Conservation (phyloP, 1,140 invertebrate genomes). For the Zaprionus vittiger region DNA sequence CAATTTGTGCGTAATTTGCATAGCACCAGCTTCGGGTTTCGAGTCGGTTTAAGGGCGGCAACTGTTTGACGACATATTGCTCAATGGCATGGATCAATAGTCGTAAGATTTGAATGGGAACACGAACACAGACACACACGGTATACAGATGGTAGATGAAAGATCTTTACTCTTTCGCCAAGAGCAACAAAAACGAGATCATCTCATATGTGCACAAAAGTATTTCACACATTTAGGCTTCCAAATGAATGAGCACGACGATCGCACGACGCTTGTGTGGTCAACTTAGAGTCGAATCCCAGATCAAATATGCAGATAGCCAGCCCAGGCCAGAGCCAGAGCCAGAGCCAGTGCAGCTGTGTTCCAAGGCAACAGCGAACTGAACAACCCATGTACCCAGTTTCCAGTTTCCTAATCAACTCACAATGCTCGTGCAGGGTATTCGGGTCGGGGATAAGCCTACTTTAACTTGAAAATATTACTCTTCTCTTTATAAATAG, state of each 20-base stretch:
- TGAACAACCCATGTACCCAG: conserved; percentile 60
- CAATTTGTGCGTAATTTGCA: conserved; percentile 79
- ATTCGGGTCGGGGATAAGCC: conserved; percentile 62
- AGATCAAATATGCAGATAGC: conserved; percentile 61
- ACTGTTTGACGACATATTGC: conserved; percentile 81
- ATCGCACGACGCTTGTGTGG: conserved; percentile 46
- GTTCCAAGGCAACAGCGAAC: conserved; percentile 45
- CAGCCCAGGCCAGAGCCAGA: background rate
- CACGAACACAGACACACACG: conserved; percentile 1
- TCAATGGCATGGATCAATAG: conserved; percentile 74
- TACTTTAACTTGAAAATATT: conserved; percentile 82
- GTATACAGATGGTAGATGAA: background rate
- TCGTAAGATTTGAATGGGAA: conserved; percentile 45
- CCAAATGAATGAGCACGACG: conserved; percentile 63
- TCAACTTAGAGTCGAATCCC: conserved; percentile 24
- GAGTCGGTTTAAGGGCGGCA: conserved; percentile 70
- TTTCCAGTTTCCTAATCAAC: conserved; percentile 66
- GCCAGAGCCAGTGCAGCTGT: conserved; percentile 1
- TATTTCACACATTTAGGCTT: conserved; percentile 76
- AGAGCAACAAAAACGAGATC: conserved; percentile 71
- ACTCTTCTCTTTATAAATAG: conserved; percentile 44
- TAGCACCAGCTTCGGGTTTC: conserved; percentile 37
- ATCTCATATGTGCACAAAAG: conserved; percentile 72
- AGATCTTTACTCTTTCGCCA: conserved; percentile 58
- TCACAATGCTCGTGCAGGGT: conserved; percentile 57